Base-by-base conservation (phyloP, 2,888 invertebrate species). In the Crepidodera aurea region DNA sequence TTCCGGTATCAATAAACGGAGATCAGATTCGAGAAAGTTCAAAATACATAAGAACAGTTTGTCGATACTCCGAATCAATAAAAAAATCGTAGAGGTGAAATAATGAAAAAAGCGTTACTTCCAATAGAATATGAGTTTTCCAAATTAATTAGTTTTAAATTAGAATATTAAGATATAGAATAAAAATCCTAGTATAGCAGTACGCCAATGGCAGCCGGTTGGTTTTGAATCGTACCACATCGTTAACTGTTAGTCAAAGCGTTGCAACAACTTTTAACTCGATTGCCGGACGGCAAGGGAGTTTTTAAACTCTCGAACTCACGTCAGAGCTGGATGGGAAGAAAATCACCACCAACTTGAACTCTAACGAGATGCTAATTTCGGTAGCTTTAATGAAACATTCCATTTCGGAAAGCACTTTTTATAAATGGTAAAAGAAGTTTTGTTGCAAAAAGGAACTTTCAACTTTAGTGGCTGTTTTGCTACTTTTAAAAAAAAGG, bases 191-290 rank as follows among this genome's bases (percentile, higher is more conserved):
- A n/a, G n/a, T n/a, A n/a, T n/a, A n/a, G n/a, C n/a, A n/a, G 4
- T 37, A 40, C 40, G 18, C 40, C 40, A 40, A 6, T 40, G 40
- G 8, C 16, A 13, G 18, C 2, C 7, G 40, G 42, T 22, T 2
- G 22, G 3, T 22, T 22, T 8, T n/a, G 18, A 32, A 12, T 25
- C 42, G 54, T 42, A 18, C 46, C 46, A 46, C 46, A 48, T 48
- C 48, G 56, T 56, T 56, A 56, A 57, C 37, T 50, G 57, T 50
- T 50, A 40, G 50, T 39, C 48, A 50, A 34, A 40, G 58, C 42
- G 51, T 58, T 57, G 40, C 40, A 40, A 50, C 15, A 58, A 58
- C 58, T 58, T 58, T 58, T 25, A 57, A 57, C 40, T 57, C 48
- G 19, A 39, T 58, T 58, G 40, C 3, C 18, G 37, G 40, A 1